Base-by-base conservation (phyloP, 2,888 invertebrate genomes). In the Stenurella melanura region DNA sequence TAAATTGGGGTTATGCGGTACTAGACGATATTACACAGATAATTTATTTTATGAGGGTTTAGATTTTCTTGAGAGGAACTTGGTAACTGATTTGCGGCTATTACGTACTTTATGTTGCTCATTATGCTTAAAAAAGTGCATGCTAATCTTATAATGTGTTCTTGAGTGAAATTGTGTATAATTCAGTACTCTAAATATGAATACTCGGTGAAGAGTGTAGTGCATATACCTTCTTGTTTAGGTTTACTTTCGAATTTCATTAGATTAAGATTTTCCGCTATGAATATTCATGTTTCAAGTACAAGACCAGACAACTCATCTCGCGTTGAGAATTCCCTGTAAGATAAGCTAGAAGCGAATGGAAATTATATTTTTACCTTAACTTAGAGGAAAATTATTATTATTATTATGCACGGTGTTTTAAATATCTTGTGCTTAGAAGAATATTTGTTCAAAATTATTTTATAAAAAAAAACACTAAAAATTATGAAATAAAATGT, bases 21-120 rank as follows among this genome's bases (percentile, higher is more conserved):
- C n/a, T 50, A n/a, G 50, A 50, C n/a, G 50, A 50, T 50, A 50
- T 50, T 50, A 50, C 50, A 50, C 50, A n/a, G 50, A 50, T 50
- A 50, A 50, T 50, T 50, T 50, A 50, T 50, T 50, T 50, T 50
- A 50, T 50, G 50, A 50, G 50, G 50, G 50, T 50, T n/a, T 50
- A n/a, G n/a, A 50, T 12, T n/a, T 50, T n/a, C 50, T n/a, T 6
- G 50, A 50, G 50, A 15, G n/a, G 3, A n/a, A n/a, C n/a, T 50
- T 4, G 50, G 50, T 50, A 50, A n/a, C 50, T 50, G 50, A 50
- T 50, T 50, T 50, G 50, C 50, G 4, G 15, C n/a, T 50, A n/a
- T 50, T n/a, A 3, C 5, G 15, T n/a, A 50, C n/a, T 50, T 50
- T 50, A 50, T n/a, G 50, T 50, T 50, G n/a, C n/a, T 17, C 50